Base-by-base conservation (phyloP, 2,113 vertebrate genomes). In the Physeter macrocephalus region DNA sequence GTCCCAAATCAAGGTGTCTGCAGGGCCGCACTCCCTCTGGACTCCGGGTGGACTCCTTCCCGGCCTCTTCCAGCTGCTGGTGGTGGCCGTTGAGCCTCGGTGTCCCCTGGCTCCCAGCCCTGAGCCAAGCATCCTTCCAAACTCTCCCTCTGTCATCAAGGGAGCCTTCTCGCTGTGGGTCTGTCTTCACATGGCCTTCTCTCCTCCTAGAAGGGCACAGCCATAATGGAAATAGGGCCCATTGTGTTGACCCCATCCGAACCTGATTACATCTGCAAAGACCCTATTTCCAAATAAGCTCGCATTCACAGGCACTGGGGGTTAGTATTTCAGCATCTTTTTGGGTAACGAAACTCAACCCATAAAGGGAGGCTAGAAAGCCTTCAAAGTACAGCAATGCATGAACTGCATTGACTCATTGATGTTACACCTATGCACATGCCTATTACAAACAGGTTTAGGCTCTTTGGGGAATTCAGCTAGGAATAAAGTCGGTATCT, bases 371-470 rank as follows among this genome's bases (percentile, higher is more conserved):
- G 13, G 9, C n/a, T 61, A 12, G n/a, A 39, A 52, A 52, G 49
- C 11, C 14, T 43, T 82, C 31, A 20, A 20, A 29, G 8, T 21
- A 8, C 27, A 67, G 46, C 5, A 23, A 25, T 12, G 34, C 1
- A 1, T 7, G 2, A 7, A 5, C 5, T 14, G 27, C 6, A 12
- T 12, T 1, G 72, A 9, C 25, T 31, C 3, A n/a, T 7, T 61
- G 75, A 15, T 66, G 17, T 15, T n/a, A 12, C 80, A n/a, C 49
- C 1, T 13, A 5, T 21, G 10, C 23, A 5, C 14, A 7, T 2
- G 14, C 4, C 36, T 72, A 1, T 61, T 64, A 27, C 2, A 11
- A 2, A 7, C 13, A 81, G 25, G 14, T 20, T 36, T 67, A 2
- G 27, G 61, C n/a, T 29, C 9, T 43, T 11, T 2, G 21, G 52